Evolutionary conservation across 2,797 vertebrate species (phyloP).

Genomic region (Crenichthys baileyi): DNA sequence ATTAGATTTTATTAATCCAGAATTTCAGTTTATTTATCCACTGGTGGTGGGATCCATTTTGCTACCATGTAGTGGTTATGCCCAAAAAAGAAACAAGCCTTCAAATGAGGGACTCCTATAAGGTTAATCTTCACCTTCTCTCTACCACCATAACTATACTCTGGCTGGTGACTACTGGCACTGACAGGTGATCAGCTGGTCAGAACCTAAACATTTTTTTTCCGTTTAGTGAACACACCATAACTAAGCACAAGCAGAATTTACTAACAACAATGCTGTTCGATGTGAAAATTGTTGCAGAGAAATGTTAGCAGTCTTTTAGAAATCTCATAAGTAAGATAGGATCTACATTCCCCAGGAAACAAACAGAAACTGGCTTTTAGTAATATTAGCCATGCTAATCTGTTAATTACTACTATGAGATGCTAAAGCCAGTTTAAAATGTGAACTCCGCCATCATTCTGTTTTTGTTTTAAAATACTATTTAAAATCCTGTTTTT

Average conservation of each 20-base stretch:
- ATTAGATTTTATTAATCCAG: neutral
- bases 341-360: neutral
- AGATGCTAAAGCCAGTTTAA: neutral
- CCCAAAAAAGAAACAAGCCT: neutral
- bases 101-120: neutral
- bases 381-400: neutral
- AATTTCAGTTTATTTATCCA: no score
- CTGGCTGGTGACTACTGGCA: no score
- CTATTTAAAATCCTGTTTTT: neutral
- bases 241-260: neutral
- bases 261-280: neutral
- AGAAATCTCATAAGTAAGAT: neutral
- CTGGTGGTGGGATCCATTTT: no score
- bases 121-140: no score
- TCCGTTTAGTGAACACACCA: neutral
- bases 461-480: neutral
- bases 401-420: neutral
- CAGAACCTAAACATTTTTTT: neutral
- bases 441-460: neutral
- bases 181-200: neutral
- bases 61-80: no score
- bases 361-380: neutral
- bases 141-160: no score
- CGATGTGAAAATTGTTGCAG: neutral
- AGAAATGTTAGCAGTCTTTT: neutral